Conservation (phyloP, 1,140 invertebrate species). For the Saccostrea glomerata region DNA sequence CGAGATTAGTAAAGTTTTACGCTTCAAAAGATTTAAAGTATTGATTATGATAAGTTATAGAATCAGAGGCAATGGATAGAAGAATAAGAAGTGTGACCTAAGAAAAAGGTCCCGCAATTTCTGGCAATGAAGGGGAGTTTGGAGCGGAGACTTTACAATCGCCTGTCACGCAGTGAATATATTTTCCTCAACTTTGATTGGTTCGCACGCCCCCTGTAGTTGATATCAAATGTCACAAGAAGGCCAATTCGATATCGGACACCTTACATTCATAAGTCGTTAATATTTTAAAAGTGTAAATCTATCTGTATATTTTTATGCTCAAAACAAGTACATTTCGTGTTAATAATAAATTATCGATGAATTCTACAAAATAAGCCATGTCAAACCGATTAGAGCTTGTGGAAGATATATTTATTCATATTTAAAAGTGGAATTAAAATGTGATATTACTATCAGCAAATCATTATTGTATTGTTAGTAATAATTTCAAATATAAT, state of each 20-base stretch:
- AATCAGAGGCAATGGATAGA: not conserved
- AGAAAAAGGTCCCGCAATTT: not conserved
- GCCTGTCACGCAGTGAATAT: conserved; percentile 1
- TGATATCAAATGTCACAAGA: conserved; percentile 28
- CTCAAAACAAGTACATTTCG: not conserved
- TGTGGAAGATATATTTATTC: too few species aligned
- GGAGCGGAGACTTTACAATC: not conserved
- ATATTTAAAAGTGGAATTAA: too few species aligned
- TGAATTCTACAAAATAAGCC: not conserved
- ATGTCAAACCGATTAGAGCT: too few species aligned
- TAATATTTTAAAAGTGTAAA: not conserved
- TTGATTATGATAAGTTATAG: conserved; percentile 21
- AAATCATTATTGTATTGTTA: too few species aligned
- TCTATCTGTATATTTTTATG: not conserved
- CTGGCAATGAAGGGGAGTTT: conserved; percentile 25
- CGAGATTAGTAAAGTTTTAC: conserved; percentile 17
- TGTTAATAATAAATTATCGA: not conserved
- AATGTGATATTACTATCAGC: too few species aligned
- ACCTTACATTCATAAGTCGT: not conserved
- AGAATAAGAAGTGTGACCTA: conserved; percentile 18
- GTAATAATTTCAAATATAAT: too few species aligned
- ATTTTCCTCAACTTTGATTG: conserved; percentile 4
- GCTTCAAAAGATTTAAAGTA: conserved; percentile 11
- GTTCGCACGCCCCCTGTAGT: not conserved
- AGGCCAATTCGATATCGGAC: conserved; percentile 15